phyloP scores from a whole-genome alignment of 2,797 vertebrate species.

The Pitangus sulphuratus region DNA sequence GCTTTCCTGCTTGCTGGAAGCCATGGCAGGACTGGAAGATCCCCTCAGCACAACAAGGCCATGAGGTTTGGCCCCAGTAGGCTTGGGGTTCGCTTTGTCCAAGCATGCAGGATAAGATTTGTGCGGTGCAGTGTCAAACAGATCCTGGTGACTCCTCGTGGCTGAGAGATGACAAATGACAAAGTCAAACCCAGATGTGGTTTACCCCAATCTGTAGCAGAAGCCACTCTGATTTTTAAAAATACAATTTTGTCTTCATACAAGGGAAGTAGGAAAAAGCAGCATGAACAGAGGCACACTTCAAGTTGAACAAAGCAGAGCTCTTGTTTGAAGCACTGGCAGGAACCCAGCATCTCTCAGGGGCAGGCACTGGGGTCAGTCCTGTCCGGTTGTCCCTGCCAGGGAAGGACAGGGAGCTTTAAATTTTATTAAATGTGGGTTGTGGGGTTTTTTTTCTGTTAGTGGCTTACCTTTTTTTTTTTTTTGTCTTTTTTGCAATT shows the following conservation, averaged over 20 bases:
- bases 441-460: background rate
- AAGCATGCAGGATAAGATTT: background rate
- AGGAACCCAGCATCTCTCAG: background rate
- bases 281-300: background rate
- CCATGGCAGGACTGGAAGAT: background rate
- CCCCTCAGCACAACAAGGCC: background rate
- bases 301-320: background rate
- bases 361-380: background rate
- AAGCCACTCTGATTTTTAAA: background rate
- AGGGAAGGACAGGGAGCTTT: background rate
- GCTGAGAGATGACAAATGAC: background rate
- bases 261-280: background rate
- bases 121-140: background rate
- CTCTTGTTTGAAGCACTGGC: slow-evolving; percentile 7
- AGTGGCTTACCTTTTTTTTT: background rate
- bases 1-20: background rate
- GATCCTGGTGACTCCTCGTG: accelerated
- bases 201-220: background rate
- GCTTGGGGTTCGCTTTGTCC: background rate
- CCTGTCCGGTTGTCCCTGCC: background rate
- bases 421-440: background rate
- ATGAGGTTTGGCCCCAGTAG: background rate
- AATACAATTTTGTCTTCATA: background rate
- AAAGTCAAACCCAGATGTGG: background rate
- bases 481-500: background rate